phyloP scores from a whole-genome alignment of 2,113 vertebrate species.

The Sebastes fasciatus region DNA sequence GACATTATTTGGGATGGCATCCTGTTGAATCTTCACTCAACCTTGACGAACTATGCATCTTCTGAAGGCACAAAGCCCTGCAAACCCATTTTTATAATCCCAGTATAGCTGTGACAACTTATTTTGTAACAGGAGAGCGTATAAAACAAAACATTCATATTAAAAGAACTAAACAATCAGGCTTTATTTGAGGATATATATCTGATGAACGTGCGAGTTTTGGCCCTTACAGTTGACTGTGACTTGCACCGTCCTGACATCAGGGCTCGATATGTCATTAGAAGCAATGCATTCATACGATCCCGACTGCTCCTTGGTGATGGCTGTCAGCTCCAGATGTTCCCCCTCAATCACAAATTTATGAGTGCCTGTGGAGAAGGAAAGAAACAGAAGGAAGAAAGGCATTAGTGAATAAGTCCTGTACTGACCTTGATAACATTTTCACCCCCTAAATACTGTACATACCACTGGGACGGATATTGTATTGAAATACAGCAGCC shows the following conservation, averaged over 20 bases:
- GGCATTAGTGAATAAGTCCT: background rate
- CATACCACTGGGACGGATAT: background rate
- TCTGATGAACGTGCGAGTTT: background rate
- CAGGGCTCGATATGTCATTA: constrained; percentile 92
- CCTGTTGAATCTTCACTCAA: background rate
- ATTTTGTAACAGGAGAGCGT: background rate
- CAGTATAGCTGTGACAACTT: background rate
- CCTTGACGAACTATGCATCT: background rate
- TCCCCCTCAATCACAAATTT: constrained; percentile 93
- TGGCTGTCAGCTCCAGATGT: constrained; percentile 91
- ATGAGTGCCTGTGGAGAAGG: constrained; percentile 82
- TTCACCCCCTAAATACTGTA: background rate
- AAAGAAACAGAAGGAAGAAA: constrained; percentile 25
- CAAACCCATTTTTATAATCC: background rate
- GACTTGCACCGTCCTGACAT: constrained; percentile 91
- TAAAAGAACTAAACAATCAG: background rate
- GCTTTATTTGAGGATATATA: background rate
- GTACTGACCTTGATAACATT: constrained; percentile 5
- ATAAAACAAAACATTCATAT: background rate
- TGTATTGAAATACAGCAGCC: background rate
- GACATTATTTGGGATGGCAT: background rate
- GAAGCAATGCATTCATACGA: constrained; percentile 94
- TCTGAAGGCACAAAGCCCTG: background rate
- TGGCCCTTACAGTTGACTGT: constrained; percentile 94
- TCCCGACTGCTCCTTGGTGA: constrained; percentile 96